phyloP scores from a whole-genome alignment of 2,888 invertebrate genomes.

The Lasioglossum figueresi region DNA sequence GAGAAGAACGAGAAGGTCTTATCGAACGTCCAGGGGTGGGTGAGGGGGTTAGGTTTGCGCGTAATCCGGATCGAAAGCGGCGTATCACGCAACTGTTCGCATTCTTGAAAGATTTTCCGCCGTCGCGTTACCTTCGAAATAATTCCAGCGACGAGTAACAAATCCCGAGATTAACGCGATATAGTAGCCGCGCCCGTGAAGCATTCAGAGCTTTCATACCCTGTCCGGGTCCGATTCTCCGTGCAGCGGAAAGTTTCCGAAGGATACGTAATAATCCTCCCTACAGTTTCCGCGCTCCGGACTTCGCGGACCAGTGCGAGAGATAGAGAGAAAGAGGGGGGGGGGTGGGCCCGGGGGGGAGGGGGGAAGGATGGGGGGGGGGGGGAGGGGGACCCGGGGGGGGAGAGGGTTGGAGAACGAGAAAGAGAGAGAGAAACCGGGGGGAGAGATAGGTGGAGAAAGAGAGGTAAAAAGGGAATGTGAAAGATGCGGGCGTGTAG shows the following conservation, averaged over 20 bases:
- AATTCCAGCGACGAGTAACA: constrained; percentile 40
- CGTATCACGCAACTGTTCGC: neutral
- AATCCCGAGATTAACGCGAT: constrained; percentile 65
- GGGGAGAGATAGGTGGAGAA: neutral
- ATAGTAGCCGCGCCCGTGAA: constrained; percentile 53
- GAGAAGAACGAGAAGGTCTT: neutral
- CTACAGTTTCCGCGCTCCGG: constrained; percentile 47
- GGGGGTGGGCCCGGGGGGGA: neutral
- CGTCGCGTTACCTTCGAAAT: constrained; percentile 18
- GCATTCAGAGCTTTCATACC: constrained; percentile 60
- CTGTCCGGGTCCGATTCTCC: constrained; percentile 55
- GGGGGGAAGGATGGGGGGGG: neutral
- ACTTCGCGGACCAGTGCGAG: constrained; percentile 22
- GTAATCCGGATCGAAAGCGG: constrained; percentile 3
- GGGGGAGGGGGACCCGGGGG: neutral
- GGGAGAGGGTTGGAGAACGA: neutral
- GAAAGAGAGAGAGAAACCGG: neutral
- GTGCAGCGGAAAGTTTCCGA: constrained; percentile 63
- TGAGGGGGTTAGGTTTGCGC: neutral
- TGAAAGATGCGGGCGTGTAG: constrained; percentile 47
- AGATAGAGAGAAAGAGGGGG: neutral
- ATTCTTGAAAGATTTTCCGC: constrained; percentile 12
- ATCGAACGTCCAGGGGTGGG: neutral
- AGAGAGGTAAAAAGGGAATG: constrained; percentile 4
- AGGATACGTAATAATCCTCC: constrained; percentile 70